Evolutionary conservation across 2,888 invertebrate genomes (phyloP), one percentile per base, ranked within the genome.

Genomic region (Pristionchus fissidentatus): DNA sequence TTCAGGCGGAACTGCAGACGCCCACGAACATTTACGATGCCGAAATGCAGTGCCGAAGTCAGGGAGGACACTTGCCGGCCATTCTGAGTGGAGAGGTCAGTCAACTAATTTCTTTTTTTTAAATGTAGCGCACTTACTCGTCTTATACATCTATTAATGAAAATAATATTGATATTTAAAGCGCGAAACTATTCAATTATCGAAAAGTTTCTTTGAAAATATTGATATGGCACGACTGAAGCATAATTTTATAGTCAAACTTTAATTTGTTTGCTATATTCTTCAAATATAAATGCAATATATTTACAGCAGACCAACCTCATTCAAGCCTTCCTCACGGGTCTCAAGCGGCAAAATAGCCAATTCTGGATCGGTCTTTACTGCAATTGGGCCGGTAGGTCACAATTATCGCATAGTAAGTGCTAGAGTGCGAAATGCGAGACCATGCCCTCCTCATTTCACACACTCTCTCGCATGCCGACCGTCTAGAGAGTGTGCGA

Each of bases 251-350:
- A n/a, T n/a, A n/a, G n/a, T n/a, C n/a, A n/a, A n/a, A n/a, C n/a
- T n/a, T n/a, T n/a, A n/a, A n/a, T n/a, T n/a, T n/a, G n/a, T n/a
- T n/a, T n/a, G n/a, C n/a, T n/a, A n/a, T n/a, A n/a, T n/a, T n/a
- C n/a, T n/a, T n/a, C n/a, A n/a, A n/a, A n/a, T n/a, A n/a, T 22
- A n/a, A 55, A 13, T 55, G 13, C 3, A 32, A 32, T 62, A 1
- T 15, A 22, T 35, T 70, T 70, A 7, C 43, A 70, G 70, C 70
- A 70, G 26, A 13, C 41, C 43, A 43, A 26, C 5, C 22, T 70
- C 43, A 70, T 70, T n/a, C 41, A 70, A 26, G 70, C 41, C n/a
- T 70, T 41, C 19, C 70, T 70, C 8, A 26, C 70, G n/a, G 70
- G 70, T 0, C 38, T 26, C 10, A n/a, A 35, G 3, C 8, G 13